phyloP scores from a whole-genome alignment of 2,888 invertebrate species.

The Zhuqinia jingwanae region DNA sequence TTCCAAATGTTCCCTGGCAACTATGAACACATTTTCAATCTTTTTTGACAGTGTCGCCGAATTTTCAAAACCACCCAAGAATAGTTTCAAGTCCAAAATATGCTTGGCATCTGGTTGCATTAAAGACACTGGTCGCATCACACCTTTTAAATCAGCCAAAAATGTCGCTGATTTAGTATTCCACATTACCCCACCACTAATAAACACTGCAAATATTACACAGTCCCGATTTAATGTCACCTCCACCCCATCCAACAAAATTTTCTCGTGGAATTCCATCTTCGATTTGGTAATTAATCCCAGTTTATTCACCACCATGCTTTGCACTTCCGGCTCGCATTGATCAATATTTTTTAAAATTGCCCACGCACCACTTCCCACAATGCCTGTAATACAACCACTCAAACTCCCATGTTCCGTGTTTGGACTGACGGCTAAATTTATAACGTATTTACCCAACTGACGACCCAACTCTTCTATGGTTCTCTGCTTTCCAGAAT shows the following conservation, averaged over 20 bases:
- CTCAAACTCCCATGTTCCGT: conserved; percentile 39
- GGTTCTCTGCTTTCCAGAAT: conserved; percentile 36
- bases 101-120: conserved; percentile 31
- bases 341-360: background rate
- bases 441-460: conserved; percentile 7
- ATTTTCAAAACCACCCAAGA: conserved; percentile 54
- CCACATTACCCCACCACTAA: background rate
- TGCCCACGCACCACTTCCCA: conserved; percentile 50
- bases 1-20: background rate
- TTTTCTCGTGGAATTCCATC: background rate
- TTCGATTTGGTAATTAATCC: conserved; percentile 34
- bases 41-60: conserved; percentile 25
- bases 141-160: background rate
- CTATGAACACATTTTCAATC: conserved; percentile 23
- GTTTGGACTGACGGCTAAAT: background rate
- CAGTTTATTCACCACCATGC: conserved; percentile 7
- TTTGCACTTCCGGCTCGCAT: background rate
- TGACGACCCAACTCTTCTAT: conserved; percentile 17
- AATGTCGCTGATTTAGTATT: background rate
- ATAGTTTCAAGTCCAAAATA: conserved; percentile 49
- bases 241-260: conserved; percentile 50
- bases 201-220: conserved; percentile 36
- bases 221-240: conserved; percentile 10
- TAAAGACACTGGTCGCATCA: conserved; percentile 27
- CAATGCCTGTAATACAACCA: conserved; percentile 23